Conservation (phyloP, 1,140 invertebrate species). For the Dryas iulia region DNA sequence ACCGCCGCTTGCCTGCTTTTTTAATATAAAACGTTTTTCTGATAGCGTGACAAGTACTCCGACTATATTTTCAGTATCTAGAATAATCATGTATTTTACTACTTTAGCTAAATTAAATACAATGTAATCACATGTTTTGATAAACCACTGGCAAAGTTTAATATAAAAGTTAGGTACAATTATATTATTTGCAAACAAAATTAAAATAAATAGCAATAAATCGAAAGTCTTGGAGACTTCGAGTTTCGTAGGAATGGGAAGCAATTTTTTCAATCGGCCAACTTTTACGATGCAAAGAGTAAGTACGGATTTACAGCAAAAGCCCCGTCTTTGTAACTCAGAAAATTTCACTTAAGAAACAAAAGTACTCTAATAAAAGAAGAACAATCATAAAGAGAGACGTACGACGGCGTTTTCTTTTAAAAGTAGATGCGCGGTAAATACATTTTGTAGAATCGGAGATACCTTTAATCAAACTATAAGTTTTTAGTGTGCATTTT, state of each 20-base stretch:
- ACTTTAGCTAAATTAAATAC: conserved; percentile 9
- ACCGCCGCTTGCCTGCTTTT: conserved; percentile 10
- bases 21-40: conserved; percentile 19
- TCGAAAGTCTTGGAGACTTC: background rate
- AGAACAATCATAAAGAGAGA: conserved; percentile 77
- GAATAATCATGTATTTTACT: background rate
- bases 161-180: background rate
- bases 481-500: conserved; percentile 7
- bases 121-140: background rate
- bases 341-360: conserved; percentile 76
- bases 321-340: conserved; percentile 62
- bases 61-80: conserved; percentile 14
- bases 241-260: conserved; percentile 25
- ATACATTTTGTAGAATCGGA: conserved; percentile 36
- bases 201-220: background rate
- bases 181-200: background rate
- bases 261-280: conserved; percentile 66
- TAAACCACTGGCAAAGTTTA: background rate
- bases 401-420: conserved; percentile 57
- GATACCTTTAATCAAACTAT: conserved; percentile 17
- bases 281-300: conserved; percentile 68
- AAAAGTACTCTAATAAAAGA: conserved; percentile 78
- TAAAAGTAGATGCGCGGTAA: conserved; percentile 42
- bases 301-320: conserved; percentile 69
- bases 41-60: conserved; percentile 19